Percentiles rank a stretch among this genome's conserved stretches.
These are phyloP conservation scores for Brachyopa scutellaris DNA, from an alignment of 2,888 invertebrate species.

Conservation along the genomic window DNA sequence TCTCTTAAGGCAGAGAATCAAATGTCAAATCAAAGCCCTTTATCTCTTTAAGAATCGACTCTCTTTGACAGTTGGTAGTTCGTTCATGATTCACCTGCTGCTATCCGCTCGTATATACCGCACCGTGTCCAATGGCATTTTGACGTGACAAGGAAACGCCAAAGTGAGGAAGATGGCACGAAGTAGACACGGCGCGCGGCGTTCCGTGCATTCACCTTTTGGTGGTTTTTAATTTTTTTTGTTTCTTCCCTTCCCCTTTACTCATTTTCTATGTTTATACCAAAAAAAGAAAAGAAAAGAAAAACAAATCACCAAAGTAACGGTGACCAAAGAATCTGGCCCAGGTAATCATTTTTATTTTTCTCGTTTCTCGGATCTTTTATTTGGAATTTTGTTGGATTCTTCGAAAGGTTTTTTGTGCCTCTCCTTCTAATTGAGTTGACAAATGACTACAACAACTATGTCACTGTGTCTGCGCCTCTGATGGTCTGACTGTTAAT, in stretches of 20 bases:
- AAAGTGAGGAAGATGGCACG: slow-evolving; percentile 23
- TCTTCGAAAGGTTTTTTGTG: no score
- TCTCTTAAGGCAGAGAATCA: slow-evolving; percentile 5
- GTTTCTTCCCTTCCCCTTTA: background rate
- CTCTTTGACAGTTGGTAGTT: slow-evolving; percentile 40
- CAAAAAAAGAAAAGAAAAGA: slow-evolving; percentile 12
- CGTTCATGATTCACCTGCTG: slow-evolving; percentile 68
- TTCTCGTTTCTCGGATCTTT: slow-evolving; percentile 5
- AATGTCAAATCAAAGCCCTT: slow-evolving; percentile 11
- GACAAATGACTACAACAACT: no score
- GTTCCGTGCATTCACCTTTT: slow-evolving; percentile 68
- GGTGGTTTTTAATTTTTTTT: slow-evolving; percentile 24
- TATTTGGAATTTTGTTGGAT: background rate
- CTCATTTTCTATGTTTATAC: background rate
- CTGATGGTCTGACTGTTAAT: slow-evolving; percentile 42
- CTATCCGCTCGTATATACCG: background rate
- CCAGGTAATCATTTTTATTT: slow-evolving; percentile 29
- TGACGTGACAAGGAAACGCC: slow-evolving; percentile 58
- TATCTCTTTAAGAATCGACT: background rate
- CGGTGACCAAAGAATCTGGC: slow-evolving; percentile 46
- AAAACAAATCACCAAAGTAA: slow-evolving; percentile 26
- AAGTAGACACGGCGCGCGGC: background rate
- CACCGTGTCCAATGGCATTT: slow-evolving; percentile 7
- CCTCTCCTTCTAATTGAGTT: slow-evolving; percentile 41
- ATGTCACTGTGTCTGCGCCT: slow-evolving; percentile 53